Conservation (phyloP, 2,888 invertebrate genomes). For the Elmis aenea region DNA sequence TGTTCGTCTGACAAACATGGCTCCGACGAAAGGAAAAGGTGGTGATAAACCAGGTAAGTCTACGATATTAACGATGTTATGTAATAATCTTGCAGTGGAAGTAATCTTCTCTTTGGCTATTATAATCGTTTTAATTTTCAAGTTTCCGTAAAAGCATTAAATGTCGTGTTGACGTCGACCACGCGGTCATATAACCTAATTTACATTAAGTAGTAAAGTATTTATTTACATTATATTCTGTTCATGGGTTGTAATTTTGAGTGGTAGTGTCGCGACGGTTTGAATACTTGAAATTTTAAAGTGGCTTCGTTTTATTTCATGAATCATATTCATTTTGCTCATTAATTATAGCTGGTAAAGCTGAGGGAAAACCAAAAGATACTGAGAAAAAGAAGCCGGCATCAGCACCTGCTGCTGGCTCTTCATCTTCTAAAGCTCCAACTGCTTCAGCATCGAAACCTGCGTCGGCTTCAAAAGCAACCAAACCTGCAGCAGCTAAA, state of each 20-base stretch:
- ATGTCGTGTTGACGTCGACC: constrained; percentile 23
- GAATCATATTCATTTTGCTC: neutral
- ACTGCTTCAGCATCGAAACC: constrained; percentile 45
- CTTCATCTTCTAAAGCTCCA: constrained; percentile 42
- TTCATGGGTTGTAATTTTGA: too few relatives aligned
- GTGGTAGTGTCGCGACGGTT: too few relatives aligned
- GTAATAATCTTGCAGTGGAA: constrained; percentile 19
- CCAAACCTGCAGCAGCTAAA: constrained; percentile 25
- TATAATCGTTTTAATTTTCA: too few relatives aligned
- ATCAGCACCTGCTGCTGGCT: constrained; percentile 40
- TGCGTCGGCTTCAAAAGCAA: constrained; percentile 39
- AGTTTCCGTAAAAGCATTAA: too few relatives aligned
- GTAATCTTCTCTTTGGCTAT: too few relatives aligned
- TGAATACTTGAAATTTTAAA: too few relatives aligned
- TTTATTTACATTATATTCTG: neutral
- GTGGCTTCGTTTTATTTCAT: too few relatives aligned
- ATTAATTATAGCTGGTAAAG: constrained; percentile 3
- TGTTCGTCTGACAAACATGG: constrained; percentile 58
- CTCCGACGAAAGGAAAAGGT: constrained; percentile 75
- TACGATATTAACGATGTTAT: constrained; percentile 13
- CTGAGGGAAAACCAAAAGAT: constrained; percentile 34
- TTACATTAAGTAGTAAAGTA: neutral
- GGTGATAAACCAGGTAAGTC: constrained; percentile 78
- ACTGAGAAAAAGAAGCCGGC: constrained; percentile 46
- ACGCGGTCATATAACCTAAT: constrained; percentile 28